A percentile compares a stretch with the other conserved stretches of the same genome.
phyloP scores from a whole-genome alignment of 2,888 invertebrate genomes.

The Platycheirus albimanus region DNA sequence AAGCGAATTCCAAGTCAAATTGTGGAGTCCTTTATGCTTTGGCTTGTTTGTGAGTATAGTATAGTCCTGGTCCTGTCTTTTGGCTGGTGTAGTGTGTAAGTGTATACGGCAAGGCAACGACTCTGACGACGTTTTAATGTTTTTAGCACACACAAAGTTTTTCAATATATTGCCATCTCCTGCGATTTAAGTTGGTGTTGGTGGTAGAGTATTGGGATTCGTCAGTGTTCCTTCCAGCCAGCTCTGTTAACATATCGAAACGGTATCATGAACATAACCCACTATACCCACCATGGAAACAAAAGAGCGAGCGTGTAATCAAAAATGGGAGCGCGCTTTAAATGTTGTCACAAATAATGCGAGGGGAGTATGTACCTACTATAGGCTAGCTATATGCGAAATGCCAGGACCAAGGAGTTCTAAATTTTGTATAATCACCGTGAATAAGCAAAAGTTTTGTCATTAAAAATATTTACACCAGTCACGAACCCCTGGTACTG shows the following conservation, averaged over 20 bases:
- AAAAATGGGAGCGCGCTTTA: slow-evolving; percentile 33
- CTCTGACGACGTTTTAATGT: slow-evolving; percentile 21
- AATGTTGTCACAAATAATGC: slow-evolving; percentile 30
- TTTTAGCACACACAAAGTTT: slow-evolving; percentile 50
- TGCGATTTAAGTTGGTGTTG: background rate
- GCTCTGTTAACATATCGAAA: too few species aligned
- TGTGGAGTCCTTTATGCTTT: slow-evolving; percentile 26
- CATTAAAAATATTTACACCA: slow-evolving; percentile 72
- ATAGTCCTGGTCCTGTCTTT: slow-evolving; percentile 40
- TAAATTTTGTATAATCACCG: slow-evolving; percentile 71
- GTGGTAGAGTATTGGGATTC: slow-evolving; percentile 59
- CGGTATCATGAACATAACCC: slow-evolving; percentile 18
- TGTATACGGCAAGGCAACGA: background rate
- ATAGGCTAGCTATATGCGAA: background rate
- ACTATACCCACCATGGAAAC: too few species aligned
- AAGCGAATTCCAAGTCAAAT: slow-evolving; percentile 66
- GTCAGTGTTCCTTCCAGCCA: slow-evolving; percentile 9
- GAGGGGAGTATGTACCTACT: background rate
- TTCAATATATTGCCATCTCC: slow-evolving; percentile 65
- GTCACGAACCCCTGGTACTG: slow-evolving; percentile 48
- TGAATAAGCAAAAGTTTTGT: slow-evolving; percentile 74
- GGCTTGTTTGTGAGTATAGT: slow-evolving; percentile 16
- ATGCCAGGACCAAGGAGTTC: too few species aligned
- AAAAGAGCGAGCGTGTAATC: slow-evolving; percentile 31
- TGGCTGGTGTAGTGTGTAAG: slow-evolving; percentile 7